These are phyloP conservation scores for Colistium nudipinnis DNA, from an alignment of 2,113 vertebrate genomes.

Conservation along the genomic window DNA sequence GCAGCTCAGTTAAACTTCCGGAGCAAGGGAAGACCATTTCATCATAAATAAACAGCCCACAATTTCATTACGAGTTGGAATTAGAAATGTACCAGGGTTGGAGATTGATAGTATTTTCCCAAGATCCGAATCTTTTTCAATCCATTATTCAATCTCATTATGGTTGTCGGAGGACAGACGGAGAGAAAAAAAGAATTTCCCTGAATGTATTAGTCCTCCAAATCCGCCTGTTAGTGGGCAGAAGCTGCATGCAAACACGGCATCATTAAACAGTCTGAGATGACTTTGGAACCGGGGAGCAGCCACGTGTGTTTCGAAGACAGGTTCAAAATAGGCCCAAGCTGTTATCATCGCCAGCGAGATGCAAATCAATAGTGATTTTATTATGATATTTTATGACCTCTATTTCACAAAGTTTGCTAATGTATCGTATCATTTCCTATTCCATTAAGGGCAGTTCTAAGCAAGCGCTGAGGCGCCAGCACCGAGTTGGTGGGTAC, in stretches of 20 bases:
- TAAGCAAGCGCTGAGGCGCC: constrained; percentile 33
- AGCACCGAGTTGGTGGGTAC: constrained; percentile 11
- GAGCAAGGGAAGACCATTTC: constrained; percentile 17
- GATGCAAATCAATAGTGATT: constrained; percentile 56
- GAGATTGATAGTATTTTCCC: neutral
- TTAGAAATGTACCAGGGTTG: constrained; percentile 13
- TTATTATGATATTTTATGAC: constrained; percentile 54
- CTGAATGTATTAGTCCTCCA: neutral
- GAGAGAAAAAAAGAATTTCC: neutral
- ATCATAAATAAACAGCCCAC: constrained; percentile 19
- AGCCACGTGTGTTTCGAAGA: constrained; percentile 1
- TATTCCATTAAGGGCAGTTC: constrained; percentile 32
- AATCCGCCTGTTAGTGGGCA: neutral
- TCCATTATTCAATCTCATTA: neutral
- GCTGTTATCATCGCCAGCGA: constrained; percentile 24
- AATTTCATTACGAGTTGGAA: constrained; percentile 23
- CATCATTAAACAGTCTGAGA: constrained; percentile 23
- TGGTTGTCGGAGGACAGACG: neutral
- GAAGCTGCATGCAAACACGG: constrained; percentile 5
- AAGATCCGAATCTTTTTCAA: neutral
- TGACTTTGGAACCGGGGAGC: constrained; percentile 1
- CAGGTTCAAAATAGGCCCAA: constrained; percentile 25
- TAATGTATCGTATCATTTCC: constrained; percentile 62
- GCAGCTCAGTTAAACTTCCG: constrained; percentile 16
- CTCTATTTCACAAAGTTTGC: constrained; percentile 59